phyloP scores from a whole-genome alignment of 1,140 invertebrate genomes.

The Hetaerina americana region DNA sequence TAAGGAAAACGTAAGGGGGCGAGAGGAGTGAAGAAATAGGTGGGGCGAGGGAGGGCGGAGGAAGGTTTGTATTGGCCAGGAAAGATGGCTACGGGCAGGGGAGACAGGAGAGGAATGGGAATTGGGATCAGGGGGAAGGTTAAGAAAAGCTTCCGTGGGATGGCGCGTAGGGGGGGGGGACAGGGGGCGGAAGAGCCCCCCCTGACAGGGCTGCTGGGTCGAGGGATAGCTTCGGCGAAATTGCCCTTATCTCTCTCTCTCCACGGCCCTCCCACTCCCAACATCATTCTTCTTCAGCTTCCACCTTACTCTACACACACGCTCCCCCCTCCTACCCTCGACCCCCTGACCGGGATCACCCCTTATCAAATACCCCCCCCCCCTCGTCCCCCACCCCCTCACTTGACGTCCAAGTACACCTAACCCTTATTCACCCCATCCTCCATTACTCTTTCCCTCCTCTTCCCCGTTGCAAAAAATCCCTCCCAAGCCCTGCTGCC shows the following conservation, averaged over 20 bases:
- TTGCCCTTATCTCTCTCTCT: background rate
- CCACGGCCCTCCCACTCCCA: conserved; percentile 5
- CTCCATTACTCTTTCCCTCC: conserved; percentile 3
- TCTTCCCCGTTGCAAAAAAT: conserved; percentile 20
- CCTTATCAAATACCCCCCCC: too few relatives aligned
- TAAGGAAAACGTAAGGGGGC: too few relatives aligned
- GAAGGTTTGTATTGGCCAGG: too few relatives aligned
- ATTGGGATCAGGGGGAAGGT: background rate
- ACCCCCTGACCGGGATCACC: too few relatives aligned
- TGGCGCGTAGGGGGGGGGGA: background rate
- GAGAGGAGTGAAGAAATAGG: conserved; percentile 21
- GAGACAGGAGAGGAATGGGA: conserved; percentile 21
- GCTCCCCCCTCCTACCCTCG: background rate
- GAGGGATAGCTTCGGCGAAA: background rate
- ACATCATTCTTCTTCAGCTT: conserved; percentile 13
- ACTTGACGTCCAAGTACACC: conserved; percentile 6
- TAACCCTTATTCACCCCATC: conserved; percentile 11
- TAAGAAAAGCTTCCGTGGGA: background rate
- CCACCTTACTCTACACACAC: conserved; percentile 2
- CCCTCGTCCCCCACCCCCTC: too few relatives aligned
- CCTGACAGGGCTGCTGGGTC: background rate
- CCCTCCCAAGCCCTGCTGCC: conserved; percentile 11
- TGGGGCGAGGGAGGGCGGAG: too few relatives aligned
- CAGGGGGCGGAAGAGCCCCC: background rate
- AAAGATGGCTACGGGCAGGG: conserved; percentile 20